Base-by-base conservation (phyloP, 1,140 invertebrate genomes). In the Helicorthomorpha holstii region DNA sequence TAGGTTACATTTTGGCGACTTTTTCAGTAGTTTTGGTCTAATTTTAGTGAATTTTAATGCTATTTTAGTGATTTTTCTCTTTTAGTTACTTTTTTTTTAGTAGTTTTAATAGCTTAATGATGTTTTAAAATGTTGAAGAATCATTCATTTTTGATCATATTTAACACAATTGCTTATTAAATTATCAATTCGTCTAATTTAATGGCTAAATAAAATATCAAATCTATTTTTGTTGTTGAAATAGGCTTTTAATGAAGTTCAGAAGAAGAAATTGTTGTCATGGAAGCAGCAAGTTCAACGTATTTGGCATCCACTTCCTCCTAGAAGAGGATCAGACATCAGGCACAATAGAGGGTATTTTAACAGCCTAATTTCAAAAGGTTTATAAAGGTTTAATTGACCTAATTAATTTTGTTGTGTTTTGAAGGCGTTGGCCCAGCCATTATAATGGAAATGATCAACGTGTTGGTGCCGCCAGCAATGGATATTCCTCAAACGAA, bases 211-310 rank as follows among this genome's bases (percentile, higher is more conserved):
- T 46, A n/a, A 3, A 21, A 7, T 38, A 16, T n/a, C 1, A 21
- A 22, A 38, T 24, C 19, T 22, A 14, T 41, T 21, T 45, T 41
- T 41, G 34, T n/a, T 48, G 7, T 54, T 48, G 44, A 22, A 38
- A 0, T 49, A 69, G 66, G 80, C 80, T 49, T 85, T 85, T 60
- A 76, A 73, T 26, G 61, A 71, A 4, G 75, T 75, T 56, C 81
- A 83, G 57, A 81, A 80, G 57, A 75, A 77, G 54, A 73, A 79
- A 46, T 65, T 84, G 1, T 69, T 74, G 38, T 74, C 80, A 29
- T 85, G 82, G 78, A 72, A 73, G 54, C 74, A 76, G 52, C 70
- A 73, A 56, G 60, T 69, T n/a, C 69, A 70, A 50, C 68, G 65
- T 55, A 61, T 67, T 16, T 63, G 62, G 55, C 60, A 63, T 52